phyloP scores from a whole-genome alignment of 2,888 invertebrate species.

The Hydrotaea diabolus region DNA sequence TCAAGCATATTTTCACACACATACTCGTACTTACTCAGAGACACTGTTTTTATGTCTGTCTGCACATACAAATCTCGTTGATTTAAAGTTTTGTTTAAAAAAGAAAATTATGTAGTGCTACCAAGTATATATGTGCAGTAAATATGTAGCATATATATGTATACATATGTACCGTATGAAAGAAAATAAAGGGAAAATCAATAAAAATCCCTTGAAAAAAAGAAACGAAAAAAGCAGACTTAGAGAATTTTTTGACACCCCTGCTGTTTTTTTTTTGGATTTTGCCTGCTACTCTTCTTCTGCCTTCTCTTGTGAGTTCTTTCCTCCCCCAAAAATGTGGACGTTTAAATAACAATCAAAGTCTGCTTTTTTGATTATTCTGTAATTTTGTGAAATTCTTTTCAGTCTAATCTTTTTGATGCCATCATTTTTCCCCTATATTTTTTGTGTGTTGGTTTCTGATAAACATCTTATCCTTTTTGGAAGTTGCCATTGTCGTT shows the following conservation, averaged over 20 bases:
- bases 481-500: neutral
- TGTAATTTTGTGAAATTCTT: conserved; percentile 21
- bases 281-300: no score
- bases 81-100: conserved; percentile 47
- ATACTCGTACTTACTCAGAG: no score
- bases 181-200: neutral
- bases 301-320: neutral
- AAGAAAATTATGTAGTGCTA: conserved; percentile 4
- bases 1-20: neutral
- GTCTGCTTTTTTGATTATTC: conserved; percentile 28
- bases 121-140: conserved; percentile 33
- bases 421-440: conserved; percentile 13
- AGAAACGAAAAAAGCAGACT: neutral
- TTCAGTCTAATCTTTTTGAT: conserved; percentile 8
- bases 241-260: neutral
- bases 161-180: neutral
- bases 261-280: neutral
- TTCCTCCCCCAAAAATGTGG: neutral
- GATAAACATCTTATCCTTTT: conserved; percentile 42
- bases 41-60: no score
- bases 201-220: conserved; percentile 2
- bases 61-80: conserved; percentile 11
- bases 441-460: neutral
- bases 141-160: neutral
- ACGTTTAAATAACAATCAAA: conserved; percentile 16